Evolutionary conservation across 2,797 vertebrate genomes (phyloP), one percentile per base, ranked within the genome.

Genomic region (Meda fulgida): DNA sequence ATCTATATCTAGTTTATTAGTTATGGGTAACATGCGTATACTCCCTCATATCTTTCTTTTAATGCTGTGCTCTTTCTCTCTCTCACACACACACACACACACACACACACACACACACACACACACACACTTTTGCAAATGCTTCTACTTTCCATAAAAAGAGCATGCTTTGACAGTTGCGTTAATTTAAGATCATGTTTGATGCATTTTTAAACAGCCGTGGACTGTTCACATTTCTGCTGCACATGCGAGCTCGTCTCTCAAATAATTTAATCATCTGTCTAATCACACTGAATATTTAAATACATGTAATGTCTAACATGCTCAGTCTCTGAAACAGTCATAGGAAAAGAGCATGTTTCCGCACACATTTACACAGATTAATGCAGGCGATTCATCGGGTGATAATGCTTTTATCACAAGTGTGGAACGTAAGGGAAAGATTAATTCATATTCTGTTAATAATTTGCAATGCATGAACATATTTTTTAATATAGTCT

Each of bases 191-290:
- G 93, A 92, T 92, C 92, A 92, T 94, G 94, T 94, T 95, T 95
- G 93, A 95, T 95, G 93, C 93, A 95, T 95, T 95, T 95, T 96
- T 95, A 94, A 95, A 93, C 92, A 94, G 93, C 92, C 90, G 89
- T 89, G 92, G 94, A 93, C 91, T 90, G 81, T 93, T 93, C 91
- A 91, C 92, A 92, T 93, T 93, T 93, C 89, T 91, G 92, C 92
- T 91, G 89, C 92, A 91, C 92, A 89, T 90, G 84, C 66, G 91
- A 92, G 91, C 93, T 93, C 92, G 91, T 92, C 91, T 93, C 93
- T 89, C 89, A 91, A 94, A 89, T 93, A 91, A 95, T 95, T 94
- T 95, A 95, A 94, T 94, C 94, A 94, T 91, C 91, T 91, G 87
- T 88, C 91, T 91, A 94, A 96, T 94, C 93, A 94, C 92, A 92